Evolutionary conservation across 2,888 invertebrate genomes (phyloP).

Genomic region (Chesias legatella): DNA sequence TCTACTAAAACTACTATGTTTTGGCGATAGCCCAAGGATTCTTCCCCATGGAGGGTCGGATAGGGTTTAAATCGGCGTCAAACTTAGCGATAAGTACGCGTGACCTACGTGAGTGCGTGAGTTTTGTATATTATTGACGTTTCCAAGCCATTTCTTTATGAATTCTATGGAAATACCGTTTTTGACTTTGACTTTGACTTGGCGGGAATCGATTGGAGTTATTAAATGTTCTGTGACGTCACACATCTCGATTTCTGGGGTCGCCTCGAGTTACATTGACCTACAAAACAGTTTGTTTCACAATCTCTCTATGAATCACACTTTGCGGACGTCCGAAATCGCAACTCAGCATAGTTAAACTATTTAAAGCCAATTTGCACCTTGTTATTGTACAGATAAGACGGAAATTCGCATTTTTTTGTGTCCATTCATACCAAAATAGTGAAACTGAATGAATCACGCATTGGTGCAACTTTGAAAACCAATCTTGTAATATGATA

Average conservation of each 20-base stretch:
- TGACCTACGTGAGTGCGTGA: too few species aligned
- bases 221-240: too few species aligned
- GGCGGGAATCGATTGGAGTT: too few species aligned
- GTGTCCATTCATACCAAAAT: slow-evolving; percentile 33
- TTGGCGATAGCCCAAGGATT: too few species aligned
- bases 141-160: too few species aligned
- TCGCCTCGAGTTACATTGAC: slow-evolving; percentile 25
- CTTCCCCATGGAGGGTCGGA: too few species aligned
- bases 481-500: slow-evolving; percentile 8
- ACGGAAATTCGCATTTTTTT: not conserved
- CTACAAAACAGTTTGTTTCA: slow-evolving; percentile 25
- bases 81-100: too few species aligned
- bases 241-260: slow-evolving; percentile 10
- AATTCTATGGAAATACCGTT: too few species aligned
- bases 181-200: too few species aligned
- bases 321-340: slow-evolving; percentile 17
- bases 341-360: slow-evolving; percentile 17
- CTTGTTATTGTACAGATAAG: slow-evolving; percentile 1
- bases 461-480: slow-evolving; percentile 30
- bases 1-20: too few species aligned
- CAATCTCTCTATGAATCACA: slow-evolving; percentile 29
- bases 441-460: slow-evolving; percentile 58
- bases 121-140: too few species aligned
- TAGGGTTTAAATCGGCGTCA: too few species aligned
- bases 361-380: slow-evolving; percentile 9